A percentile compares a stretch with the other conserved stretches of the same genome.
Evolutionary conservation across 2,113 vertebrate genomes (phyloP).

Genomic region (Triplophysa tibetana): DNA sequence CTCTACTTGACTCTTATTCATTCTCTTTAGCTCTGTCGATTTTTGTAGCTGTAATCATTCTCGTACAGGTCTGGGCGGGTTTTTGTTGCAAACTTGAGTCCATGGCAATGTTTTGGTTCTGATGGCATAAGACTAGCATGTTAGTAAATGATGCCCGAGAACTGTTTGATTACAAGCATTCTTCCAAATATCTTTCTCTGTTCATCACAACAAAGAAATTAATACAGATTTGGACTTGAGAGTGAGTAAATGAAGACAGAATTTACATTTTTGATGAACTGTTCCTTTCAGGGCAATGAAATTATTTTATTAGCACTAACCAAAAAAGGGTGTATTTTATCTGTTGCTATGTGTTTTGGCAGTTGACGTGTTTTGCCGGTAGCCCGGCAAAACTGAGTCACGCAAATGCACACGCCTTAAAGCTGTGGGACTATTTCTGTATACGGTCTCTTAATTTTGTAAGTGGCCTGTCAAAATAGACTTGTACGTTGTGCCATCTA

Average conservation of each 20-base stretch:
- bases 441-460: constrained; percentile 3
- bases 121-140: not conserved
- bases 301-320: not conserved
- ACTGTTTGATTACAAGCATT: too few relatives aligned
- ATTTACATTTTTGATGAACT: too few relatives aligned
- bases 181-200: too few relatives aligned
- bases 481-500: not conserved
- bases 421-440: not conserved
- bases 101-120: not conserved
- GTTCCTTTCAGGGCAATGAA: not conserved
- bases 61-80: not conserved
- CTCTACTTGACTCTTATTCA: not conserved
- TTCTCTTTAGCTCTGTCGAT: constrained; percentile 1
- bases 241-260: too few relatives aligned
- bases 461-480: not conserved
- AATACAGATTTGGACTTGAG: too few relatives aligned
- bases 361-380: constrained; percentile 1
- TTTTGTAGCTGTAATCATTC: not conserved
- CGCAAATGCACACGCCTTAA: not conserved
- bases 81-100: not conserved
- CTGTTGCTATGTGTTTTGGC: not conserved
- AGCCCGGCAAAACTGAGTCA: constrained; percentile 10
- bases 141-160: too few relatives aligned
- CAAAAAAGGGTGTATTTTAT: not conserved
- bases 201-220: too few relatives aligned